Base-by-base conservation (phyloP, 2,888 invertebrate species). In the Drosophila cyrtoloma region DNA sequence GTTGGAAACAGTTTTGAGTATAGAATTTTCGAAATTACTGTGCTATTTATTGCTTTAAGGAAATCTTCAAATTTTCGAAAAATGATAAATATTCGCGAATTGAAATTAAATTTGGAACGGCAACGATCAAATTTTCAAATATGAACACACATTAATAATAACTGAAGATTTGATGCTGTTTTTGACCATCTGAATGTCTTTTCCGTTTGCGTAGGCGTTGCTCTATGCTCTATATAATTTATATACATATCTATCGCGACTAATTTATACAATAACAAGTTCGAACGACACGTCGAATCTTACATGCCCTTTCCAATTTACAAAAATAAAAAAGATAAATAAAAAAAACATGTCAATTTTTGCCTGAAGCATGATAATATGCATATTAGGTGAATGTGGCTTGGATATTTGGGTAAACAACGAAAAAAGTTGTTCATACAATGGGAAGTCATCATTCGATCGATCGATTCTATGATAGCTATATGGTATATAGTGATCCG, bases 161-260 rank as follows among this genome's bases (percentile, higher is more conserved):
- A 26, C 19, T 14, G 9, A 33, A 44, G 22, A 50, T 55, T 55
- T 50, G 10, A 32, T 7, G 26, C 44, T 74, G 22, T 16, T 39
- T 35, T 26, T 12, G 52, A 58, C 39, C 67, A 75, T 66, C 63
- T 79, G 79, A 79, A 57, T 22, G 66, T 44, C 30, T 61, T 52
- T 50, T 42, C 14, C 52, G 39, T 30, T 26, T 16, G 39, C 44
- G 81, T 80, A 47, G 80, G 81, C 77, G 80, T 62, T 52, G 55
- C 65, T 65, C 62, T 62, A 19, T 59, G 72, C 71, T 72, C 63
- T 72, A 55, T 55, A 68, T 72, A 72, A 71, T 39, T 50, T 35
- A 42, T 61, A 55, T 79, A 19, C n/a, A 28, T 5, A 56, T 26
- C 9, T 57, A 69, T 62, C 42, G 33, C 53, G 62, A 70, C 65